These are phyloP conservation scores for Lanistes nyassanus DNA, from an alignment of 1,140 invertebrate species.

Conservation along the genomic window DNA sequence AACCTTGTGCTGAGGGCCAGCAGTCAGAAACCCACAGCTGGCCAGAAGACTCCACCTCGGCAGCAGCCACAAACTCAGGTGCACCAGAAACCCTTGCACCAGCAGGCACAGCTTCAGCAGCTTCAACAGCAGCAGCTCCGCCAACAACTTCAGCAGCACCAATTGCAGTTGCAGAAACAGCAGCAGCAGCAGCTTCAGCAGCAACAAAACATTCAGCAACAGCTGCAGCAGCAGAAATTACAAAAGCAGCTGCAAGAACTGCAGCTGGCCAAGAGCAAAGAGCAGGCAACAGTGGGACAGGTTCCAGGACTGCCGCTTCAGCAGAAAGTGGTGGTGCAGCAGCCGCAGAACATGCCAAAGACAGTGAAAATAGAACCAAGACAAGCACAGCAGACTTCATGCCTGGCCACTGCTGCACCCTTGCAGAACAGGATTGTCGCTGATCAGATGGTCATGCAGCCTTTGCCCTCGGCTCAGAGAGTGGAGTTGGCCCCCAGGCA, in stretches of 20 bases:
- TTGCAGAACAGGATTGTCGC: background rate
- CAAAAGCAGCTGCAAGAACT: background rate
- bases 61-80: conserved; percentile 7
- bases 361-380: too few species aligned
- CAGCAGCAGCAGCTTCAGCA: conserved; percentile 34
- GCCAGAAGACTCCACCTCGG: background rate
- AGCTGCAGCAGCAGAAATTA: background rate
- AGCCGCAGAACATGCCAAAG: too few species aligned
- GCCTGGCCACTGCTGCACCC: background rate
- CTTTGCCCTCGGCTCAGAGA: background rate
- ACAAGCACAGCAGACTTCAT: too few species aligned
- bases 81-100: conserved; percentile 28
- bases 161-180: conserved; percentile 40
- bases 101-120: conserved; percentile 35
- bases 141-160: conserved; percentile 40
- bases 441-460: conserved; percentile 2
- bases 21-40: background rate
- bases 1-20: conserved; percentile 1
- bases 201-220: background rate
- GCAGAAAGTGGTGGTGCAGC: too few species aligned
- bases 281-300: background rate
- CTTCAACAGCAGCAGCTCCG: conserved; percentile 33
- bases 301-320: conserved; percentile 16
- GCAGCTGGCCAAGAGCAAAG: background rate
- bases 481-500: background rate